Evolutionary conservation across 2,888 invertebrate genomes (phyloP).

Genomic region (Eupithecia centaureata): DNA sequence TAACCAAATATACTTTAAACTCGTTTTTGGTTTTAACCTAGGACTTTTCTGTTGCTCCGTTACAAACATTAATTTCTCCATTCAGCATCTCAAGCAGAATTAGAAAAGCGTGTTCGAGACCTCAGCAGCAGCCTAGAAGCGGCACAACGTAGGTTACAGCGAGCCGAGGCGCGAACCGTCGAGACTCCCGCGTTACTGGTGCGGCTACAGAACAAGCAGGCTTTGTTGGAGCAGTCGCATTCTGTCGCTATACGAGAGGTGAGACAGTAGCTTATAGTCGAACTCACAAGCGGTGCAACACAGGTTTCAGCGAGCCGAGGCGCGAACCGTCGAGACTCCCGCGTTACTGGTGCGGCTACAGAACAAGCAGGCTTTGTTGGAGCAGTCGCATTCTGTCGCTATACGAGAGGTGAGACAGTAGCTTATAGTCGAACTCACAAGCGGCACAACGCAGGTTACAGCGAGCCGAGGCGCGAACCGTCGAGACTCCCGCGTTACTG

Average conservation of each 20-base stretch:
- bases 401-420: constrained; percentile 84
- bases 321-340: background rate
- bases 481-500: too few relatives aligned
- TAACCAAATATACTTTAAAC: too few relatives aligned
- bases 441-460: too few relatives aligned
- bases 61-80: too few relatives aligned
- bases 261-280: constrained; percentile 12
- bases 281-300: too few relatives aligned
- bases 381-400: constrained; percentile 88
- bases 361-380: constrained; percentile 84
- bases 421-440: background rate
- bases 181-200: constrained; percentile 86
- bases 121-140: constrained; percentile 86
- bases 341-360: background rate
- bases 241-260: constrained; percentile 87
- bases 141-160: constrained; percentile 85
- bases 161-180: constrained; percentile 85
- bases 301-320: background rate
- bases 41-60: too few relatives aligned
- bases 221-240: constrained; percentile 89
- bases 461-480: too few relatives aligned
- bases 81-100: constrained; percentile 67
- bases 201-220: constrained; percentile 89
- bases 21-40: too few relatives aligned
- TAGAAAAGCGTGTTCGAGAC: constrained; percentile 81